Base-by-base conservation (phyloP, 2,797 vertebrate genomes). In the Sylvia borin region DNA sequence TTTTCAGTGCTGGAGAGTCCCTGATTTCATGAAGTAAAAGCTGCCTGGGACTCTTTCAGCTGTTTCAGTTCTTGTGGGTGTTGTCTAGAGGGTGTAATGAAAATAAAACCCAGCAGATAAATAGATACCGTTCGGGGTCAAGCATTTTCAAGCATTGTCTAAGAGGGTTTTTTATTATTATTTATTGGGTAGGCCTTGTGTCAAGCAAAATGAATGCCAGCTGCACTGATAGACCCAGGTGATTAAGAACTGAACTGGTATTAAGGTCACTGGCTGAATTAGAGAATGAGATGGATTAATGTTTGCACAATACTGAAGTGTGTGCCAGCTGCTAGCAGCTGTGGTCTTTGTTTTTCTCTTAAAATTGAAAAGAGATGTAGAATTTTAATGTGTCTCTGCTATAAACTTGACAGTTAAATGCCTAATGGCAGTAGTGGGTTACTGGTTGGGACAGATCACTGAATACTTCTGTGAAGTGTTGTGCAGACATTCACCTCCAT, bases 201-300 rank as follows among this genome's bases (percentile, higher is more conserved):
- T 85, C 78, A 50, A 85, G 43, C 43, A 14, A 67, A 93, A 83
- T 26, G 17, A 38, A 31, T 78, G 75, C 88, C 94, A 91, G 93
- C 96, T 96, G 94, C 51, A 16, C 62, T 71, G 70, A 32, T 75
- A 16, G 18, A 85, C 40, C 61, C 91, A 71, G 95, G 96, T 96
- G 97, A 96, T 96, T 97, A 96, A 92, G 88, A 94, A 85, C 81
- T 81, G 91, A 85, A 94, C 74, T 90, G 95, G 96, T 96, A 97
- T 98, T 97, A 97, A 97, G 97, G 97, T 96, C 97, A 96, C 42
- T 78, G 82, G 79, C 91, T 95, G 88, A 95, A 94, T 94, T 95
- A 95, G 90, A 88, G 88, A 93, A 91, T 62, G 79, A 73, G 92
- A 57, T 93, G 77, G 97, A 96, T 97, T 97, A 97, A 83, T 86